These are phyloP conservation scores for Orius insidiosus DNA, from an alignment of 1,140 invertebrate genomes.

Conservation along the genomic window DNA sequence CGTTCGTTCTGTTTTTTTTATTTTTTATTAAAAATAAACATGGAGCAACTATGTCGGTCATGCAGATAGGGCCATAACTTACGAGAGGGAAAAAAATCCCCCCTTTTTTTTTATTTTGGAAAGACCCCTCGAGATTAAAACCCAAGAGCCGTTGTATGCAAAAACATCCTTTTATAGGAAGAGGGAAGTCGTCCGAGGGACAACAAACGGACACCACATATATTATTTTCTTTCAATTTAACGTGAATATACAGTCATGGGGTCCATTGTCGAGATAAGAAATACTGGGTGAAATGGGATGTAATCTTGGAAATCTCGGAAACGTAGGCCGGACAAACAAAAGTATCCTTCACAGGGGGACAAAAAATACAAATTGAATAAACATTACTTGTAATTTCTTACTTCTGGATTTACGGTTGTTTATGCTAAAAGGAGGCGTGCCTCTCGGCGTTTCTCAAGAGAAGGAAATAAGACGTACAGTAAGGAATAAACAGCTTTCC, in stretches of 20 bases:
- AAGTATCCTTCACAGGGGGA: too few relatives aligned
- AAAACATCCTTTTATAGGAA: slow-evolving; percentile 7
- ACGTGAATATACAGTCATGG: background rate
- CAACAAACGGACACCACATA: slow-evolving; percentile 12
- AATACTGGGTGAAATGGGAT: slow-evolving; percentile 12
- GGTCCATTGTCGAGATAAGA: background rate
- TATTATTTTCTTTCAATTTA: slow-evolving; percentile 14
- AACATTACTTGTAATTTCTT: background rate
- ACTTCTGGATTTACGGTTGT: slow-evolving; percentile 3
- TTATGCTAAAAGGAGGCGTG: background rate
- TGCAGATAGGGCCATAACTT: slow-evolving; percentile 6
- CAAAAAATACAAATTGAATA: too few relatives aligned
- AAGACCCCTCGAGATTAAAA: slow-evolving; percentile 10
- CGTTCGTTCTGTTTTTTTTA: background rate
- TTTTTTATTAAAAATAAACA: slow-evolving; percentile 5
- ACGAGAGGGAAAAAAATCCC: slow-evolving; percentile 1
- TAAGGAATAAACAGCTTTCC: too few relatives aligned
- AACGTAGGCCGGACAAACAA: too few relatives aligned
- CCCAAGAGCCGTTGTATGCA: slow-evolving; percentile 7
- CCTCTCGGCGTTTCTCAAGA: too few relatives aligned
- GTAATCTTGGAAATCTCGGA: slow-evolving; percentile 1
- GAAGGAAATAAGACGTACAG: too few relatives aligned
- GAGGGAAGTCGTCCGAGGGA: background rate
- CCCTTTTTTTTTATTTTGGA: background rate
- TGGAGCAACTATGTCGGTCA: slow-evolving; percentile 2